A percentile compares a stretch with the other conserved stretches of the same genome.
These are phyloP conservation scores for Polydrusus tereticollis DNA, from an alignment of 2,888 invertebrate genomes.

Conservation along the genomic window DNA sequence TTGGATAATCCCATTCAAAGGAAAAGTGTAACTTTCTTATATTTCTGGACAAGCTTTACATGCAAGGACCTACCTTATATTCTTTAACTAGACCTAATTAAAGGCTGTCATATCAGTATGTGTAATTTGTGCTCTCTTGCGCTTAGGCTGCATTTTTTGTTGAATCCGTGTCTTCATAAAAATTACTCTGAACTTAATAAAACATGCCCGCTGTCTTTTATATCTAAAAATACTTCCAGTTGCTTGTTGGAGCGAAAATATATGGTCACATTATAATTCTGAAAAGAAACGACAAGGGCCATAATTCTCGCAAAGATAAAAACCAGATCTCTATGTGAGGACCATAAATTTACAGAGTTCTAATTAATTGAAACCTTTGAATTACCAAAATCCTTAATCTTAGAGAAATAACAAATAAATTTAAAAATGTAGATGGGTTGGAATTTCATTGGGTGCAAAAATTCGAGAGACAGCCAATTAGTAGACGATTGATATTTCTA, in stretches of 20 bases:
- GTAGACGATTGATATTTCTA: slow-evolving; percentile 59
- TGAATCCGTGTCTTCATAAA: too few relatives aligned
- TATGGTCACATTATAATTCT: slow-evolving; percentile 45
- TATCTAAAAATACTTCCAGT: slow-evolving; percentile 23
- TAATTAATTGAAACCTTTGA: slow-evolving; percentile 51
- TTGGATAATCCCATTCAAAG: too few relatives aligned
- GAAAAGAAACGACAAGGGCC: slow-evolving; percentile 24
- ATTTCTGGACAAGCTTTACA: too few relatives aligned
- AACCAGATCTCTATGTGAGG: slow-evolving; percentile 46
- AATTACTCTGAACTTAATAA: too few relatives aligned
- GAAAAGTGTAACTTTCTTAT: too few relatives aligned
- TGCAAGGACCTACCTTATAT: too few relatives aligned
- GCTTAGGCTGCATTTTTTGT: too few relatives aligned
- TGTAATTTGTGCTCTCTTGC: too few relatives aligned
- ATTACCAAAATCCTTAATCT: slow-evolving; percentile 43
- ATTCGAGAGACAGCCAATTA: slow-evolving; percentile 56
- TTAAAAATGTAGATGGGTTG: slow-evolving; percentile 15
- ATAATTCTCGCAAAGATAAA: slow-evolving; percentile 48
- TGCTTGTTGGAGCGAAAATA: slow-evolving; percentile 27
- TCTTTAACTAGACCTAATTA: too few relatives aligned
- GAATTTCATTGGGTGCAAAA: slow-evolving; percentile 48
- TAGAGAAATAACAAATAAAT: slow-evolving; percentile 28
- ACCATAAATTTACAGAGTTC: slow-evolving; percentile 44
- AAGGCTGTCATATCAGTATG: too few relatives aligned
- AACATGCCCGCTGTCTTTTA: not conserved